Base-by-base conservation (phyloP, 2,113 vertebrate genomes). In the Rousettus leschenaultii region DNA sequence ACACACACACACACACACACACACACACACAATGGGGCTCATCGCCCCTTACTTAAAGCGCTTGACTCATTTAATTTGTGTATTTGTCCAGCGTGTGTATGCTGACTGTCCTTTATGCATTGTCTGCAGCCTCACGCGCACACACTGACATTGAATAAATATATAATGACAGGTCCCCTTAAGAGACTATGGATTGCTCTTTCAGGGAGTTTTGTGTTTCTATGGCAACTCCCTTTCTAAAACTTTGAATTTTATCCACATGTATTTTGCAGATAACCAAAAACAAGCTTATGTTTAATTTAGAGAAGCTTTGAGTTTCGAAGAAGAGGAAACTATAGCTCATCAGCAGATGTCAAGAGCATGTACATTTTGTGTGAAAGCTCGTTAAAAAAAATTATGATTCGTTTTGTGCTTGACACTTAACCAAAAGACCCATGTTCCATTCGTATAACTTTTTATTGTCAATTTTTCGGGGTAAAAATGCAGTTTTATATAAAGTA, bases 221-320 rank as follows among this genome's bases (percentile, higher is more conserved):
- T 86, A 95, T 97, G 93, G 74, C 70, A 97, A 96, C 94, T 71
- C n/a, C 30, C 40, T 91, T 96, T 93, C 61, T 70, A 79, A 97
- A 97, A 97, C 82, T 96, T 97, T 94, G 78, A 85, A 65, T 97
- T 96, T 96, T 94, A 84, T 89, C 80, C 96, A 89, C 70, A 89
- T 97, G 43, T 75, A 96, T 95, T 95, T 91, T 94, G 13, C 77
- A 91, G 82, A 96, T 92, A 95, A 95, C 87, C 89, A 71, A 77
- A 97, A 95, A 92, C 85, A 94, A 96, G 91, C 88, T 79, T 96
- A 78, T 89, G 93, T 97, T 97, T 96, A 95, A 97, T 97, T 97
- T 95, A 95, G 87, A 93, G 88, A 89, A 63, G 70, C 88, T 93
- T 91, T 88, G 94, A 65, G 74, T 97, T 96, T 95, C 94, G 65